Evolutionary conservation across 2,888 invertebrate species (phyloP), one percentile per base, ranked within the genome.

Genomic region (Pterostichus niger): DNA sequence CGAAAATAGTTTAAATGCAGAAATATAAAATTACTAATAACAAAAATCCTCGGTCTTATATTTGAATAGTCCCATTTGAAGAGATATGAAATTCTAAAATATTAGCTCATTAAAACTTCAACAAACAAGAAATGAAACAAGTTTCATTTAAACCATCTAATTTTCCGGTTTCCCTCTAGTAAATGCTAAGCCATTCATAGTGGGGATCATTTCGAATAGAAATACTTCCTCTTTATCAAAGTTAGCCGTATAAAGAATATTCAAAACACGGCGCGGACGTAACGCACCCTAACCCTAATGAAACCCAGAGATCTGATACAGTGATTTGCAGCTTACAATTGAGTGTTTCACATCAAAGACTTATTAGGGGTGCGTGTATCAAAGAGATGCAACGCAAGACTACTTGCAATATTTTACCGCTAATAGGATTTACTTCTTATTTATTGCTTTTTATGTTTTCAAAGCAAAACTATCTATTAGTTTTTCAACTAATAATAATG

Each of bases 321-420:
- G 77, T 77, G 83, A 83, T 83, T 83, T 68, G 52, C 68, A 76
- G 54, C 54, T 68, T 64, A 83, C 77, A 83, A 83, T 83, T 83
- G 83, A 52, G 83, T 11, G 64, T 83, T 77, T 77, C 68, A 83
- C 83, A 77, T 83, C 83, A 83, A 83, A 83, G 81, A 71, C 54
- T 71, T 56, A 73, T 73, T 71, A 56, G 54, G 80, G 68, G 80
- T 17, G 31, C 24, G 56, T 73, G 40, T 40, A 78, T 71, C 54
- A 81, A 40, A 81, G 81, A 40, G 56, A 79, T 78, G 78, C 61
- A 78, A 56, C 44, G 71, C 71, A 46, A 35, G 35, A 64, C 40
- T 15, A 2, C 17, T 71, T 71, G 15, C 68, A 71, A 71, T 71
- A 59, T 59, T 59, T 59, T 24, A 71, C 68, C 40, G 68, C 68